These are phyloP conservation scores for Gallinago solitaria DNA, from an alignment of 2,797 vertebrate genomes.

Conservation along the genomic window DNA sequence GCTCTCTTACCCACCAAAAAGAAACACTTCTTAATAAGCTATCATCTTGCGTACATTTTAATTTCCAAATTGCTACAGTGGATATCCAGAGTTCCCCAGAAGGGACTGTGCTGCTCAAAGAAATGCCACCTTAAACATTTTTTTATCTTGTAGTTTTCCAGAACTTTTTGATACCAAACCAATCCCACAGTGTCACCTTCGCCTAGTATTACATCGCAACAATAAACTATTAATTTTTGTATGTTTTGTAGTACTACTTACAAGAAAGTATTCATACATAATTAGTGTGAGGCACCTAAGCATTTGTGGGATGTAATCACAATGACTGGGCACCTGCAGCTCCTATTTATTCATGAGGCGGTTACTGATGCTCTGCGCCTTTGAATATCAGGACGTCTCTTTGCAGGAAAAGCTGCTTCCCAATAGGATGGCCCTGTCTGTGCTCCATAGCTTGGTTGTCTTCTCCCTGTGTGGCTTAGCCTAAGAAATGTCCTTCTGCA, in stretches of 20 bases:
- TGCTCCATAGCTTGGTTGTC: background rate
- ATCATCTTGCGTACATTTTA: constrained; percentile 50
- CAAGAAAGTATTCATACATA: accelerated
- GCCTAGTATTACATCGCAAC: background rate
- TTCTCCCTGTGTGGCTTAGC: background rate
- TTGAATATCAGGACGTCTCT: background rate
- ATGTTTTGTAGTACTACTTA: background rate
- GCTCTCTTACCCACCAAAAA: constrained; percentile 24
- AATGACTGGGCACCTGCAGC: background rate
- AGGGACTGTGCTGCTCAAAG: background rate
- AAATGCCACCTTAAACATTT: background rate
- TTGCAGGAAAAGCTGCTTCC: background rate
- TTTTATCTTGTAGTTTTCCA: background rate
- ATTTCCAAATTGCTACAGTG: constrained; percentile 28
- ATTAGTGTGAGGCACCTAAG: background rate
- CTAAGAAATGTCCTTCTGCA: background rate
- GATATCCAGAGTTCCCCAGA: background rate
- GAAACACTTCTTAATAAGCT: constrained; percentile 42
- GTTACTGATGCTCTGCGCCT: background rate
- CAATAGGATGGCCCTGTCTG: background rate
- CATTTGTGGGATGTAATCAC: background rate
- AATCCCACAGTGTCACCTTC: background rate
- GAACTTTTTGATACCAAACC: background rate
- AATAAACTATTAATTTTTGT: background rate
- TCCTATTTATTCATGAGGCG: background rate